These are phyloP conservation scores for Cyphotilapia sp. DNA, from an alignment of 2,113 vertebrate genomes.

Conservation along the genomic window DNA sequence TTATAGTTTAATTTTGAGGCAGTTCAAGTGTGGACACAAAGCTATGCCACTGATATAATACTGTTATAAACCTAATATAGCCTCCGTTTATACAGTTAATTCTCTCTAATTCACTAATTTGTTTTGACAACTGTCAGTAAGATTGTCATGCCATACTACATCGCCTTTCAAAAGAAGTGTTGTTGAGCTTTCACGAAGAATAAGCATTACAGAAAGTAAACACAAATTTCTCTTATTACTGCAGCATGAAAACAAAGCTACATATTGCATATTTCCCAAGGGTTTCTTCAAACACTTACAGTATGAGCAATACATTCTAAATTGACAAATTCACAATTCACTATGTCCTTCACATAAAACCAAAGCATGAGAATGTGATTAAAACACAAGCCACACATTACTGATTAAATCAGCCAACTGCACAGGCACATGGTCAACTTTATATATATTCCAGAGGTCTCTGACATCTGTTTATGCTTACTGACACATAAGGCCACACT, in stretches of 20 bases:
- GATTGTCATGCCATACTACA: neutral
- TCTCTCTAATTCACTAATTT: neutral
- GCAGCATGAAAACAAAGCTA: neutral
- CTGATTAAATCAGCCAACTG: neutral
- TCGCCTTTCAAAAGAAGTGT: neutral
- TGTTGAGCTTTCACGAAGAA: neutral
- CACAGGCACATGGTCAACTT: neutral
- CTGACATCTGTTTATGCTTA: neutral
- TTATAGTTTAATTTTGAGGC: neutral
- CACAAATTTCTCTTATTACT: neutral
- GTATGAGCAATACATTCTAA: neutral
- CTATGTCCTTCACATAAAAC: neutral
- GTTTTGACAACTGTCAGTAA: neutral
- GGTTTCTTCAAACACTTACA: constrained; percentile 13
- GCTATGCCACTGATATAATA: neutral
- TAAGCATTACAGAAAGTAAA: neutral
- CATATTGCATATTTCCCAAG: neutral
- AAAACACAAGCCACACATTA: neutral
- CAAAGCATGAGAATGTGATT: neutral
- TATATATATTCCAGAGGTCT: neutral
- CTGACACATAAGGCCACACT: neutral
- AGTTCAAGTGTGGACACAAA: neutral
- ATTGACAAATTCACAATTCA: neutral
- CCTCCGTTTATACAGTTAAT: neutral
- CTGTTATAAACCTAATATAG: neutral